These are phyloP conservation scores for Platyrinchus mystaceus DNA, from an alignment of 2,797 vertebrate species.

Conservation along the genomic window DNA sequence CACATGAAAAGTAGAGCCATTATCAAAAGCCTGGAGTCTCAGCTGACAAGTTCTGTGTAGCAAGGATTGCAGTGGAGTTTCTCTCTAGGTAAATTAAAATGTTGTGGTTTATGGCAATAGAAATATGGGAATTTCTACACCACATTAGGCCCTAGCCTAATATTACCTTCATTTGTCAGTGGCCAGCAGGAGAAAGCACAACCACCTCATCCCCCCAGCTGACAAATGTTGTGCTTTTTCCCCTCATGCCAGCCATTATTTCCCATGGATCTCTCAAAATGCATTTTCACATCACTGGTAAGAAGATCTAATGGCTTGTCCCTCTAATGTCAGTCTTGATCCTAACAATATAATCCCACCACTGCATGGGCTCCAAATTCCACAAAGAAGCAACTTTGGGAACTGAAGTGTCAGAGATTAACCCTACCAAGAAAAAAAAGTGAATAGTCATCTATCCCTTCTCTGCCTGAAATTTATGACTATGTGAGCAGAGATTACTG, in stretches of 20 bases:
- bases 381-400: not conserved
- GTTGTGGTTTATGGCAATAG: not conserved
- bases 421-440: not conserved
- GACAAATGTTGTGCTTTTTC: conserved; percentile 4
- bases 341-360: not conserved
- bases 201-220: not conserved
- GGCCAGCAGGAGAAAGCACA: not conserved
- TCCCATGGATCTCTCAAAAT: not conserved
- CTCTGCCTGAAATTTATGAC: not conserved
- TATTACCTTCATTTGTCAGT: not conserved
- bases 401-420: not conserved
- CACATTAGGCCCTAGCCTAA: not conserved
- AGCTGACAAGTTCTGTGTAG: not conserved
- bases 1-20: not conserved
- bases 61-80: not conserved
- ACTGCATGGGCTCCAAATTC: not conserved
- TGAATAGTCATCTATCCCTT: not conserved
- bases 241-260: not conserved
- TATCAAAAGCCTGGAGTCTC: conserved; percentile 1
- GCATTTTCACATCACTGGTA: not conserved
- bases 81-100: conserved; percentile 8
- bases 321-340: not conserved
- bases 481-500: not conserved
- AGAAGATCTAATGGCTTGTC: not conserved
- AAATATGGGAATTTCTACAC: conserved; percentile 8